Evolutionary conservation across 1,140 invertebrate species (phyloP).

Genomic region (Tetramorium simillimum): DNA sequence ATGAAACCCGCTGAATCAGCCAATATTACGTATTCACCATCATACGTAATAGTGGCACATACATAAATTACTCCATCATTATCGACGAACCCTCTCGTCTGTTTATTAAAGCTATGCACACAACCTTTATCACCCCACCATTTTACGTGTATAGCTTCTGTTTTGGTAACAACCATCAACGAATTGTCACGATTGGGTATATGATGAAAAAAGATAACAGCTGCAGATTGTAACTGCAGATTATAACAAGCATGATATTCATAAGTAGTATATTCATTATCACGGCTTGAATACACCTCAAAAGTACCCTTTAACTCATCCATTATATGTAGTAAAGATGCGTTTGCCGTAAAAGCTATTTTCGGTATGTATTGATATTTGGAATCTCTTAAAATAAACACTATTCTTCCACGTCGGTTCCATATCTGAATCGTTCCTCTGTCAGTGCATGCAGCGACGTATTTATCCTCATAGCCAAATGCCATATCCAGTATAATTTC

Average conservation of each 20-base stretch:
- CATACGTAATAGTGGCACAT: slow-evolving; percentile 81
- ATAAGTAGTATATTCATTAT: slow-evolving; percentile 50
- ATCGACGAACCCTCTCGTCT: slow-evolving; percentile 67
- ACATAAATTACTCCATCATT: slow-evolving; percentile 69
- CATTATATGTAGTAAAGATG: slow-evolving; percentile 76
- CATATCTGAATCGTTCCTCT: slow-evolving; percentile 78
- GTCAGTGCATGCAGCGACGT: slow-evolving; percentile 79
- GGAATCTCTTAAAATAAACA: not conserved
- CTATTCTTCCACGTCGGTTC: slow-evolving; percentile 69
- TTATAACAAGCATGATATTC: slow-evolving; percentile 76
- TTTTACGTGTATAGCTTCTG: slow-evolving; percentile 75
- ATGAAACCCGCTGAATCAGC: slow-evolving; percentile 79
- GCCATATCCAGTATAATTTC: slow-evolving; percentile 79
- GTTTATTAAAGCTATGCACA: slow-evolving; percentile 73
- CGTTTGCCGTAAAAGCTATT: slow-evolving; percentile 76
- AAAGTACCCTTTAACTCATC: slow-evolving; percentile 73
- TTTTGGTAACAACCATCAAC: slow-evolving; percentile 79
- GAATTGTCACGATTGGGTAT: slow-evolving; percentile 69
- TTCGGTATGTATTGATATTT: slow-evolving; percentile 35
- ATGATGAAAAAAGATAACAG: slow-evolving; percentile 77
- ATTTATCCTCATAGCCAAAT: slow-evolving; percentile 74
- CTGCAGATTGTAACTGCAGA: slow-evolving; percentile 73
- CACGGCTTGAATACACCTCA: slow-evolving; percentile 66
- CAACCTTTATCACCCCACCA: slow-evolving; percentile 71
- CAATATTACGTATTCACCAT: slow-evolving; percentile 80